These are phyloP conservation scores for Lacerta bilineata DNA, from an alignment of 2,797 vertebrate species.

Conservation along the genomic window DNA sequence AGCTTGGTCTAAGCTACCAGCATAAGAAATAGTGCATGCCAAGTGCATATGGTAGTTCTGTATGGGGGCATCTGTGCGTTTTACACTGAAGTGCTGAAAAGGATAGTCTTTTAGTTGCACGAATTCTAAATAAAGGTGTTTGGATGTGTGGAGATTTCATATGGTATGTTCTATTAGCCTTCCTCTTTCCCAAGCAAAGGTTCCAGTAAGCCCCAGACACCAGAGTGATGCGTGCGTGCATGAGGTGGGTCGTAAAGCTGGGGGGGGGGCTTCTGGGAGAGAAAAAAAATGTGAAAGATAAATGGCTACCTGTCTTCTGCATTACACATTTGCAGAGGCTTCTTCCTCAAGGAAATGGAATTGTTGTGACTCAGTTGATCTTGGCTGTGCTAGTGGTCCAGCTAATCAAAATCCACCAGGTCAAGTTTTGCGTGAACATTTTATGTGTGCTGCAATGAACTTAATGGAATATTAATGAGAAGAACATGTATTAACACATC, in stretches of 20 bases:
- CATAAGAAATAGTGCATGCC: slow-evolving; percentile 3
- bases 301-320: slow-evolving; percentile 22
- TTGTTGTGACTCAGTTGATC: slow-evolving; percentile 19
- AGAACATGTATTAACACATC: not conserved
- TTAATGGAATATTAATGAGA: not conserved
- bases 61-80: slow-evolving; percentile 16
- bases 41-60: slow-evolving; percentile 28
- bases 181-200: not conserved
- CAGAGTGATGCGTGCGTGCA: not conserved
- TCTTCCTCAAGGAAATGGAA: slow-evolving; percentile 28
- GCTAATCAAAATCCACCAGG: not conserved
- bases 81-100: slow-evolving; percentile 2
- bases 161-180: not conserved
- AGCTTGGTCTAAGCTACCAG: not conserved
- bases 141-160: slow-evolving; percentile 7
- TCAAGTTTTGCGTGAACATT: not conserved
- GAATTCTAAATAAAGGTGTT: slow-evolving; percentile 19
- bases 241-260: not conserved
- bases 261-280: not conserved
- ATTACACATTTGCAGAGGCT: not conserved
- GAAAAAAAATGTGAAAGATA: not conserved
- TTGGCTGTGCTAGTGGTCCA: not conserved
- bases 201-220: not conserved
- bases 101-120: not conserved
- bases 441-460: not conserved